These are phyloP conservation scores for Oenanthe melanoleuca DNA, from an alignment of 2,113 vertebrate genomes.

Conservation along the genomic window DNA sequence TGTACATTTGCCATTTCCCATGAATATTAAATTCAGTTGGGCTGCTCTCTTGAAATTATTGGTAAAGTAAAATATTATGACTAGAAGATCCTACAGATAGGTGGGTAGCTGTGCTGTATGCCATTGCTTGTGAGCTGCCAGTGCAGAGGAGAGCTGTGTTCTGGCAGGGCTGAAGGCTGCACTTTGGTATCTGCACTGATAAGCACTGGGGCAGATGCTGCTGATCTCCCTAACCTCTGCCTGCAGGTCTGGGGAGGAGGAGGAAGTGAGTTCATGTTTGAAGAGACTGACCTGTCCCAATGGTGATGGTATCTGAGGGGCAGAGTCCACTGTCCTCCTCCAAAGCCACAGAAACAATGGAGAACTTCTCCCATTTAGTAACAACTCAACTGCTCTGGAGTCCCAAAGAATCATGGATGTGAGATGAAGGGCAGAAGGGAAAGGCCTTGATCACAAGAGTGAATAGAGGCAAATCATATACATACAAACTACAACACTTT, in stretches of 20 bases:
- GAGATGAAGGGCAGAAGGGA: background rate
- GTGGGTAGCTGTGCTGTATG: too few relatives aligned
- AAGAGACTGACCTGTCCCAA: background rate
- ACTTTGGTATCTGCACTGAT: too few relatives aligned
- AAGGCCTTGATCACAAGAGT: background rate
- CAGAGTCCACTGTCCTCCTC: background rate
- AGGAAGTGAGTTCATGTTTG: background rate
- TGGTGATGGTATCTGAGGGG: background rate
- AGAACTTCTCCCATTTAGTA: background rate
- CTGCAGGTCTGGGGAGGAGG: background rate
- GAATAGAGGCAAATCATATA: background rate
- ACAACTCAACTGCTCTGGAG: rapidly evolving
- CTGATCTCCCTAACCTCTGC: background rate
- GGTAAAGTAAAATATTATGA: too few relatives aligned
- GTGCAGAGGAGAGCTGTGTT: too few relatives aligned
- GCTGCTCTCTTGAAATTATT: too few relatives aligned
- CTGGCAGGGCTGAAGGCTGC: too few relatives aligned
- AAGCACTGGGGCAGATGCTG: rapidly evolving
- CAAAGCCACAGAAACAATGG: background rate
- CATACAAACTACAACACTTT: background rate
- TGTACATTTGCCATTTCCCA: too few relatives aligned
- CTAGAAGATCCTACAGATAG: too few relatives aligned
- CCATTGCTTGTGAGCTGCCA: too few relatives aligned
- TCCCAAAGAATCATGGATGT: background rate
- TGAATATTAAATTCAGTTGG: too few relatives aligned